Conservation (phyloP, 1,140 invertebrate species). For the Halyomorpha halys region DNA sequence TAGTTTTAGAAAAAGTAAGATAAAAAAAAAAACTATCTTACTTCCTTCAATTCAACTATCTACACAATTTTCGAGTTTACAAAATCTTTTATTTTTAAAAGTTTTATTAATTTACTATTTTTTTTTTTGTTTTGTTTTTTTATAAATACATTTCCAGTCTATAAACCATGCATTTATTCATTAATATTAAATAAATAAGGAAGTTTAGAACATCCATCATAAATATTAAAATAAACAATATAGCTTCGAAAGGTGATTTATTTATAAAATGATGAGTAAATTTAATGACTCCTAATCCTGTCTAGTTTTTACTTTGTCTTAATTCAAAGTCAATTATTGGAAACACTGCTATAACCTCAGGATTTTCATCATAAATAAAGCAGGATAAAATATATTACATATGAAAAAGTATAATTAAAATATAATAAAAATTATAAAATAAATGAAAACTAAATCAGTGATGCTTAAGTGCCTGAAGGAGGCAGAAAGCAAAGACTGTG, state of each 20-base stretch:
- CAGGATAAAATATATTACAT: background rate
- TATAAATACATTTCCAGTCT: too few species aligned
- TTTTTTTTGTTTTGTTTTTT: too few species aligned
- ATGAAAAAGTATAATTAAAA: constrained; percentile 13
- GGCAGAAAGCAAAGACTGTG: background rate
- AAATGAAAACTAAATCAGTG: constrained; percentile 7
- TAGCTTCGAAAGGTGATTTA: background rate
- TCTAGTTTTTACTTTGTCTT: background rate
- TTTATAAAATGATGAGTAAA: background rate
- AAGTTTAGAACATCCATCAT: constrained; percentile 1
- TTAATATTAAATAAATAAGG: background rate
- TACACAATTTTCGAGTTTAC: background rate
- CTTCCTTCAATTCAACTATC: background rate
- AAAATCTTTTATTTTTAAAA: background rate
- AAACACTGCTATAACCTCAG: background rate
- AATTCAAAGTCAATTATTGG: background rate
- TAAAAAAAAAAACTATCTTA: constrained; percentile 9
- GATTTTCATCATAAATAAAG: background rate
- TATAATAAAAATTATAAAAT: constrained; percentile 16
- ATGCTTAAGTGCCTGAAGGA: constrained; percentile 7
- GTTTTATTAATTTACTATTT: background rate
- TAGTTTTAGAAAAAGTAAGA: constrained; percentile 4
- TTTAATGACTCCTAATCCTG: background rate
- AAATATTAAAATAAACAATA: background rate
- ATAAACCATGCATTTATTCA: background rate